Conservation (phyloP, 2,888 invertebrate genomes). For the Stegophylla sp. region DNA sequence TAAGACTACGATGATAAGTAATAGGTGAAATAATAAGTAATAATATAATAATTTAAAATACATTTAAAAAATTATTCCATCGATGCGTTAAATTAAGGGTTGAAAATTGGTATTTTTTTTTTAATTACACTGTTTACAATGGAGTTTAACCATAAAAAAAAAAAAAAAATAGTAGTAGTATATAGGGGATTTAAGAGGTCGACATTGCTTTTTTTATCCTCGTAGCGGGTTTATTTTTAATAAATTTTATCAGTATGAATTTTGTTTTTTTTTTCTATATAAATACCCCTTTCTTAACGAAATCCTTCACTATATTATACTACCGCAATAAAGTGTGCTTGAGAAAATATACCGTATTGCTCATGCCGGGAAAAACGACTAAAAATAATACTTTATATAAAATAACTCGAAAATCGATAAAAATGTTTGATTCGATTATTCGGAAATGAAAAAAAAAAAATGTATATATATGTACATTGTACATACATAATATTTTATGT, state of each 20-base stretch:
- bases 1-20: no score
- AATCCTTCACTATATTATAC: background rate
- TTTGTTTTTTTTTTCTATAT: background rate
- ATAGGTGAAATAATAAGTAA: no score
- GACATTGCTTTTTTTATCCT: background rate
- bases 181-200: background rate
- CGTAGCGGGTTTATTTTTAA: background rate
- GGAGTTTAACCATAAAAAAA: no score
- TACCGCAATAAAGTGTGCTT: background rate
- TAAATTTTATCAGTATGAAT: constrained; percentile 2
- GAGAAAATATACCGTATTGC: background rate
- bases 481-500: no score
- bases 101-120: background rate
- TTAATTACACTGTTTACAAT: constrained; percentile 17
- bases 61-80: no score
- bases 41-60: no score
- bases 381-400: background rate
- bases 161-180: background rate
- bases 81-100: no score
- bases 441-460: background rate
- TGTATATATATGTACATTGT: no score
- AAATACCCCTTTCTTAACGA: background rate
- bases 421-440: constrained; percentile 11
- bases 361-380: background rate
- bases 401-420: constrained; percentile 7